A percentile compares a stretch with the other conserved stretches of the same genome.
phyloP scores from a whole-genome alignment of 1,140 invertebrate genomes.

The Wasmannia auropunctata region DNA sequence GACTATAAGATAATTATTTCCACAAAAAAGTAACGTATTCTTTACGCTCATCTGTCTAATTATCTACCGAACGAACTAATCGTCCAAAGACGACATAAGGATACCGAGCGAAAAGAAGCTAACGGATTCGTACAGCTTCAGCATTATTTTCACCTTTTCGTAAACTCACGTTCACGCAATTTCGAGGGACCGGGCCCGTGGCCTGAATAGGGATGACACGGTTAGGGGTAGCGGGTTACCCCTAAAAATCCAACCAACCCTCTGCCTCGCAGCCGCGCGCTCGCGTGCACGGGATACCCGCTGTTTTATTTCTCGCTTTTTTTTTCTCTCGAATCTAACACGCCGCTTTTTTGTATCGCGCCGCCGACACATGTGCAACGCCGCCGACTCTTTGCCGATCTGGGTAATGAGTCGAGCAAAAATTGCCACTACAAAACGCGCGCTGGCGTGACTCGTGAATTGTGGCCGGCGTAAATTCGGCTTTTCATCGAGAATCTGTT shows the following conservation, averaged over 20 bases:
- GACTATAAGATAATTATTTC: not conserved
- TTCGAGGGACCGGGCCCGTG: constrained; percentile 59
- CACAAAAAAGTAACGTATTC: not conserved
- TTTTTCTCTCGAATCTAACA: constrained; percentile 63
- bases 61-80: constrained; percentile 11
- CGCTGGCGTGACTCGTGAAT: constrained; percentile 42
- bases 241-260: constrained; percentile 78
- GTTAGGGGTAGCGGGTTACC: constrained; percentile 75
- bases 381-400: constrained; percentile 44
- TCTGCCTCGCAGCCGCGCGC: constrained; percentile 73
- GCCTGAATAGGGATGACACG: constrained; percentile 73
- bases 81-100: constrained; percentile 38
- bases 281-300: constrained; percentile 67
- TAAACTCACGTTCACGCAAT: constrained; percentile 74
- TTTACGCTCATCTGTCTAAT: constrained; percentile 33
- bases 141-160: constrained; percentile 69
- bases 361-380: constrained; percentile 59
- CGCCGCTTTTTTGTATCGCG: constrained; percentile 62
- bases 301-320: constrained; percentile 66
- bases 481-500: constrained; percentile 11
- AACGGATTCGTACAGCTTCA: constrained; percentile 65
- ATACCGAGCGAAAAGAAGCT: constrained; percentile 30
- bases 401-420: constrained; percentile 68
- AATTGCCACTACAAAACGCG: constrained; percentile 64
- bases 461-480: constrained; percentile 12